These are phyloP conservation scores for Caiman crocodilus DNA, from an alignment of 2,797 vertebrate genomes.

Conservation along the genomic window DNA sequence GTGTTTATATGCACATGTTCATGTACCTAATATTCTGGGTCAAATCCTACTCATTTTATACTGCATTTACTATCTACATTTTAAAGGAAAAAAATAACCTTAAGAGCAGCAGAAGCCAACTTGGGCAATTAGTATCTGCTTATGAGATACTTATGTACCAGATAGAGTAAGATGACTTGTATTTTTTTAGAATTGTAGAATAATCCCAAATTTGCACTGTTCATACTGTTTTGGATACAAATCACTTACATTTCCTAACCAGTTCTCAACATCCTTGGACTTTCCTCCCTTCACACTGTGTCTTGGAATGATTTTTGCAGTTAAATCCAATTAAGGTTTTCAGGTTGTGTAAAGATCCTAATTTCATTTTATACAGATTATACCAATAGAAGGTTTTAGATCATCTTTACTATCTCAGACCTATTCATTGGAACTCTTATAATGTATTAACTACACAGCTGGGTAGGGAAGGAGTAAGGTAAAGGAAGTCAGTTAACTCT, in stretches of 20 bases:
- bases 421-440: constrained; percentile 55
- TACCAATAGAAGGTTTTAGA: constrained; percentile 49
- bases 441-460: constrained; percentile 16
- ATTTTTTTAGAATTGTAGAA: background rate
- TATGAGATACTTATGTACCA: background rate
- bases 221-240: background rate
- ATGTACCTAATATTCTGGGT: background rate
- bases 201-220: background rate
- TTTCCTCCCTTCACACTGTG: background rate
- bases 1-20: background rate
- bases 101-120: background rate
- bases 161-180: background rate
- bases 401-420: constrained; percentile 45
- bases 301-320: constrained; percentile 25
- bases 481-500: background rate
- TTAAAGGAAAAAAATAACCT: background rate
- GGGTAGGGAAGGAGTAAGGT: constrained; percentile 9
- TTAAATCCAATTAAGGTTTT: constrained; percentile 47
- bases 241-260: background rate
- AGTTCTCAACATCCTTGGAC: background rate
- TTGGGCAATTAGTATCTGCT: background rate
- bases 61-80: background rate
- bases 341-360: constrained; percentile 16
- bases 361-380: constrained; percentile 62
- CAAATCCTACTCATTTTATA: background rate